phyloP scores from a whole-genome alignment of 2,113 vertebrate species.

The Noctilio leporinus region DNA sequence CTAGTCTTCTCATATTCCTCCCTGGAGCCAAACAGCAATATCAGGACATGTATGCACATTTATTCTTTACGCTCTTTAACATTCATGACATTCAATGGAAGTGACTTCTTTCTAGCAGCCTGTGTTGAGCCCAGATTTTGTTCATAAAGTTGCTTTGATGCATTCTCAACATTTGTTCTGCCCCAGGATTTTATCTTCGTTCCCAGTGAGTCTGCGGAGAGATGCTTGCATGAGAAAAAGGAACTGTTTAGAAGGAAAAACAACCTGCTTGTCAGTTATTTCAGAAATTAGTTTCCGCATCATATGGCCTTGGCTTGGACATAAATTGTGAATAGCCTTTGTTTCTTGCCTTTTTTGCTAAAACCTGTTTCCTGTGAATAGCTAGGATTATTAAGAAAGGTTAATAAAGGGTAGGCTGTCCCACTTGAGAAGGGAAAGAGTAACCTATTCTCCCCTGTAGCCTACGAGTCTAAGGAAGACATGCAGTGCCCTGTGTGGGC shows the following conservation, averaged over 20 bases:
- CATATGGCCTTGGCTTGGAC: background rate
- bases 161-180: background rate
- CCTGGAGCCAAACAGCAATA: background rate
- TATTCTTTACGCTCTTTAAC: background rate
- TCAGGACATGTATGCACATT: background rate
- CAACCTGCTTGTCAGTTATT: slow-evolving; percentile 44
- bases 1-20: background rate
- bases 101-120: background rate
- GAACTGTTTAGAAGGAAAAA: background rate
- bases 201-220: background rate
- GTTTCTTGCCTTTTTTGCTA: background rate
- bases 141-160: background rate
- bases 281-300: slow-evolving; percentile 11
- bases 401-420: background rate
- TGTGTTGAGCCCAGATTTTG: background rate
- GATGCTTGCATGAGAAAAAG: slow-evolving; percentile 5
- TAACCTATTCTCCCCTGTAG: background rate
- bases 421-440: background rate
- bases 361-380: slow-evolving; percentile 31
- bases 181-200: background rate
- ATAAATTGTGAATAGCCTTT: slow-evolving; percentile 41
- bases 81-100: background rate
- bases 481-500: fast-evolving
- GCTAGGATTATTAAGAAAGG: background rate
- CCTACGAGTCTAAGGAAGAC: background rate